Percentiles rank a stretch among this genome's conserved stretches.
Evolutionary conservation across 2,113 vertebrate species (phyloP).

Genomic region (Clarias gariepinus): DNA sequence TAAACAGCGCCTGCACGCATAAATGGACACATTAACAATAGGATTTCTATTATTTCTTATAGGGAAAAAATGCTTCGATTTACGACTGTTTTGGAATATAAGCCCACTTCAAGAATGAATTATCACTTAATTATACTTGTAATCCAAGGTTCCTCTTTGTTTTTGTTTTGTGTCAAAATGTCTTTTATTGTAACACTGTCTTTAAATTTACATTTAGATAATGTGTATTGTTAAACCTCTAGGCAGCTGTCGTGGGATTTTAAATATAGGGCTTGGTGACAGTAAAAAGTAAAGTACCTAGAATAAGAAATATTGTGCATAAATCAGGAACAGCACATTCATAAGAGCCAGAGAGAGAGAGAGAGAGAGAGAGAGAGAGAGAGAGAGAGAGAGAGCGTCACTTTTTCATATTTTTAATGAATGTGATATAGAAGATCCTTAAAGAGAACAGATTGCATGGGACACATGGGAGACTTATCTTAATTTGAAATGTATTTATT

Average conservation of each 20-base stretch:
- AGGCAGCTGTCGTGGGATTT: not conserved
- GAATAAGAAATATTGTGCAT: not conserved
- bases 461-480: not conserved
- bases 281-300: not conserved
- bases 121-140: too few species aligned
- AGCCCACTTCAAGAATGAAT: too few species aligned
- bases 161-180: not conserved
- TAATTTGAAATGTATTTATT: not conserved
- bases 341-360: not conserved
- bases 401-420: not conserved
- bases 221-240: not conserved
- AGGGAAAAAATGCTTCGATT: too few species aligned
- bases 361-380: not conserved
- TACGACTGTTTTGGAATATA: too few species aligned
- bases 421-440: not conserved
- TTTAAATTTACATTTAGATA: not conserved
- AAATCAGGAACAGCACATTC: not conserved
- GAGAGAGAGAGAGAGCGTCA: not conserved
- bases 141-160: too few species aligned
- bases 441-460: not conserved
- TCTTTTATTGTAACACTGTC: too few species aligned
- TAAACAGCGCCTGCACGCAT: too few species aligned
- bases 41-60: too few species aligned
- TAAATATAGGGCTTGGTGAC: not conserved
- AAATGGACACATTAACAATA: too few species aligned